phyloP scores from a whole-genome alignment of 2,113 vertebrate species.

The Cavia aperea region DNA sequence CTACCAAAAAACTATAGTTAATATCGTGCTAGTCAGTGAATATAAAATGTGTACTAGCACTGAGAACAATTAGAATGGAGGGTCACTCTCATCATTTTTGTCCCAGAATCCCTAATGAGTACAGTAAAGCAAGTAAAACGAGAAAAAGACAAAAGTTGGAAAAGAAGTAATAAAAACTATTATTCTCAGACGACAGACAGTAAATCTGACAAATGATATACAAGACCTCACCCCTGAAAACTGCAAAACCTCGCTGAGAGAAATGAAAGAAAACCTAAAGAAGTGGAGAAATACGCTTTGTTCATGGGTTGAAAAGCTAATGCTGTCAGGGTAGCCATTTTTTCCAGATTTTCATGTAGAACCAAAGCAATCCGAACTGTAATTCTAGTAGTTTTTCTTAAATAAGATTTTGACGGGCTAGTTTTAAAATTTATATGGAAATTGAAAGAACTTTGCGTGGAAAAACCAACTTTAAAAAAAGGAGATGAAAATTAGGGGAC shows the following conservation, averaged over 20 bases:
- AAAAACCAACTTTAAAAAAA: conserved; percentile 27
- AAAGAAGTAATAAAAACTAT: neutral
- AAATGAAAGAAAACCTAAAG: conserved; percentile 10
- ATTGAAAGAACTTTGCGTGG: neutral
- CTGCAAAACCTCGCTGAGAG: neutral
- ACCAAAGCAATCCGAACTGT: neutral
- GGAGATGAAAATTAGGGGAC: neutral
- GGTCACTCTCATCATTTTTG: neutral
- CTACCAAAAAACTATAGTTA: neutral
- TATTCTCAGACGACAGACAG: neutral
- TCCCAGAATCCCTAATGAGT: neutral
- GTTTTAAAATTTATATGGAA: conserved; percentile 22
- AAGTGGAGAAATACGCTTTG: neutral
- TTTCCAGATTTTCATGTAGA: neutral
- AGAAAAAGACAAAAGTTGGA: neutral
- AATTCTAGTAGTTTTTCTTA: neutral
- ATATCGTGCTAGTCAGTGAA: neutral
- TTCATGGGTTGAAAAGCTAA: neutral
- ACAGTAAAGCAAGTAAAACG: conserved; percentile 2
- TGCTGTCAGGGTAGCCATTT: neutral
- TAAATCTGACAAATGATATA: neutral
- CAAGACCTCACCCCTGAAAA: neutral
- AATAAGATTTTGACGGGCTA: neutral
- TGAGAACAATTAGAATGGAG: neutral
- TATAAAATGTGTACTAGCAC: neutral